A percentile compares a stretch with the other conserved stretches of the same genome.
These are phyloP conservation scores for Microctenopoma steveboyesi DNA, from an alignment of 2,797 vertebrate genomes.

Conservation along the genomic window DNA sequence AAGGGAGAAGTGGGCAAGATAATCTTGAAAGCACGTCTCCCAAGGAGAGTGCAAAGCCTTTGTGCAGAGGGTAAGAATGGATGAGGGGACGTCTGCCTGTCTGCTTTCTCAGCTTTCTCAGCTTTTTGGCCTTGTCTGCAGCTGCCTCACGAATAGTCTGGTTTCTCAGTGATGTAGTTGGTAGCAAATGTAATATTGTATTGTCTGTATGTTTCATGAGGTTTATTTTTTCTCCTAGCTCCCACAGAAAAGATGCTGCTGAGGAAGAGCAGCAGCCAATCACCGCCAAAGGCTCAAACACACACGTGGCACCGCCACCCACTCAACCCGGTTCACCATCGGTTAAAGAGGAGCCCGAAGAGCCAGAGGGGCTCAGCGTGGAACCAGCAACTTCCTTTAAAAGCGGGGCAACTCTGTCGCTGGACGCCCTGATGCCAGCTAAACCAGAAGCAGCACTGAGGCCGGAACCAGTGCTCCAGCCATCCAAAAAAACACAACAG, in stretches of 20 bases:
- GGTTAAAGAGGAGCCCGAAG: constrained; percentile 52
- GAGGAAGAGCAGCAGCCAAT: constrained; percentile 36
- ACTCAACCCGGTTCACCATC: constrained; percentile 38
- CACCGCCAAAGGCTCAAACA: constrained; percentile 32
- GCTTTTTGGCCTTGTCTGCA: constrained; percentile 2
- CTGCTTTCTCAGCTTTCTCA: background rate
- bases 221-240: constrained; percentile 27
- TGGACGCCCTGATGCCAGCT: constrained; percentile 42
- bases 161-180: background rate
- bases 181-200: background rate
- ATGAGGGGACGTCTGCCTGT: constrained; percentile 38
- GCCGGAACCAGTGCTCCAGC: constrained; percentile 31
- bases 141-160: constrained; percentile 13
- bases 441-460: constrained; percentile 53
- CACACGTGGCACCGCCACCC: constrained; percentile 15
- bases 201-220: constrained; percentile 1
- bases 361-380: constrained; percentile 44
- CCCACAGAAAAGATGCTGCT: constrained; percentile 42
- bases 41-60: constrained; percentile 53
- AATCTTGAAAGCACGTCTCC: constrained; percentile 47
- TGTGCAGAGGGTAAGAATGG: constrained; percentile 79
- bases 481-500: constrained; percentile 34
- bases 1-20: constrained; percentile 65
- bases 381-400: constrained; percentile 35
- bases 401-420: constrained; percentile 1